phyloP scores from a whole-genome alignment of 1,140 invertebrate species.

The Halictus rubicundus region DNA sequence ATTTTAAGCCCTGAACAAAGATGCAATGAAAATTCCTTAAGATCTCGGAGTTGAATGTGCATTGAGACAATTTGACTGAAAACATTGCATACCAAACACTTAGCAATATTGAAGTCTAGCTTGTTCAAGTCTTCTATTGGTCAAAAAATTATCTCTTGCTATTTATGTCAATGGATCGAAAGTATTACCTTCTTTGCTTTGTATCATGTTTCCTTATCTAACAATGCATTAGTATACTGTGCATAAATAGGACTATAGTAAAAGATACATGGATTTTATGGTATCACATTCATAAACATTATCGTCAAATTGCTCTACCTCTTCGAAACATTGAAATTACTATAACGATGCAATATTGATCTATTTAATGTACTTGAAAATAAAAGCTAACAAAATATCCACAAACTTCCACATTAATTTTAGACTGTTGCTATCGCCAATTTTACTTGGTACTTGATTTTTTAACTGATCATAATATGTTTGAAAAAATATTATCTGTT shows the following conservation, averaged over 20 bases:
- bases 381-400: too few relatives aligned
- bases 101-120: not conserved
- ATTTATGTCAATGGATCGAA: too few relatives aligned
- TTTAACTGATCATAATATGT: not conserved
- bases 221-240: too few relatives aligned
- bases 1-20: not conserved
- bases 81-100: not conserved
- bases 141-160: too few relatives aligned
- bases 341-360: not conserved
- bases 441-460: constrained; percentile 7
- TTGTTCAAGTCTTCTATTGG: not conserved
- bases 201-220: not conserved
- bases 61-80: not conserved
- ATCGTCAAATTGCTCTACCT: too few relatives aligned
- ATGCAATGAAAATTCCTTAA: not conserved
- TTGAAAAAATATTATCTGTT: not conserved
- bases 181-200: not conserved
- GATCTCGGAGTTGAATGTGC: not conserved
- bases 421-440: not conserved
- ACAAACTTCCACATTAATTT: not conserved
- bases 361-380: too few relatives aligned
- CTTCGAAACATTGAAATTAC: not conserved
- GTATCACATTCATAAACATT: too few relatives aligned
- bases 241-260: too few relatives aligned
- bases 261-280: too few relatives aligned